These are phyloP conservation scores for Typhlichthys subterraneus DNA, from an alignment of 2,797 vertebrate genomes.

Conservation along the genomic window DNA sequence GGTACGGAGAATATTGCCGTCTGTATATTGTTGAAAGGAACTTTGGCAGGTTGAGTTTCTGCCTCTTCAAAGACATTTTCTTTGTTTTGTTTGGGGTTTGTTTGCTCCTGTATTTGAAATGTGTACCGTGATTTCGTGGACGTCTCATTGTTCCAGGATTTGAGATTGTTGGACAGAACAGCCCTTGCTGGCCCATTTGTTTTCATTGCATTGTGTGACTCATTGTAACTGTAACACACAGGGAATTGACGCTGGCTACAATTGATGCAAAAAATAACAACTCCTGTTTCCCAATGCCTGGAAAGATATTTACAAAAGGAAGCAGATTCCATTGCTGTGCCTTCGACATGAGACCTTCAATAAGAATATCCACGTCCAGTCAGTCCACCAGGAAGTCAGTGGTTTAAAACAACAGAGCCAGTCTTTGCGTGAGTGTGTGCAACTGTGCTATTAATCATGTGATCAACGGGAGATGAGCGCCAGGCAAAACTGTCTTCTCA, in stretches of 20 bases:
- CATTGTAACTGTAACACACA: conserved; percentile 65
- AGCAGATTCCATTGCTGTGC: conserved; percentile 41
- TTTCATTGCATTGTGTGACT: conserved; percentile 75
- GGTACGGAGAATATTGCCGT: conserved; percentile 76
- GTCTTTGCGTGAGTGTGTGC: conserved; percentile 54
- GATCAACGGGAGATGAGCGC: conserved; percentile 65
- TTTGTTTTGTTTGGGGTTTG: conserved; percentile 81
- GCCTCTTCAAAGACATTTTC: conserved; percentile 76
- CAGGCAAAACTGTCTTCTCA: conserved; percentile 47
- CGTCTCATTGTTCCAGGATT: conserved; percentile 80
- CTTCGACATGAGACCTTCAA: conserved; percentile 57
- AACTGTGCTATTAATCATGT: conserved; percentile 68
- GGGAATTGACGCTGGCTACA: conserved; percentile 38
- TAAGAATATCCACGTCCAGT: conserved; percentile 44
- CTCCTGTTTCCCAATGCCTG: conserved; percentile 61
- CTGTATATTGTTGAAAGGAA: conserved; percentile 87
- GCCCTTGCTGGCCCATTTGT: conserved; percentile 75
- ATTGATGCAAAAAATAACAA: conserved; percentile 64
- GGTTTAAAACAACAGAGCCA: conserved; percentile 66
- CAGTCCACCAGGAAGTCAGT: conserved; percentile 54
- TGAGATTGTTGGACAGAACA: conserved; percentile 73
- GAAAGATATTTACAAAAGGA: conserved; percentile 41
- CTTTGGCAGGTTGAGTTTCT: conserved; percentile 73
- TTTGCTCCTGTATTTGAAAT: conserved; percentile 76
- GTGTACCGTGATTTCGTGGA: conserved; percentile 75